Percentiles rank a stretch among this genome's conserved stretches.
phyloP scores from a whole-genome alignment of 2,113 vertebrate genomes.

The Bujurquina vittata region DNA sequence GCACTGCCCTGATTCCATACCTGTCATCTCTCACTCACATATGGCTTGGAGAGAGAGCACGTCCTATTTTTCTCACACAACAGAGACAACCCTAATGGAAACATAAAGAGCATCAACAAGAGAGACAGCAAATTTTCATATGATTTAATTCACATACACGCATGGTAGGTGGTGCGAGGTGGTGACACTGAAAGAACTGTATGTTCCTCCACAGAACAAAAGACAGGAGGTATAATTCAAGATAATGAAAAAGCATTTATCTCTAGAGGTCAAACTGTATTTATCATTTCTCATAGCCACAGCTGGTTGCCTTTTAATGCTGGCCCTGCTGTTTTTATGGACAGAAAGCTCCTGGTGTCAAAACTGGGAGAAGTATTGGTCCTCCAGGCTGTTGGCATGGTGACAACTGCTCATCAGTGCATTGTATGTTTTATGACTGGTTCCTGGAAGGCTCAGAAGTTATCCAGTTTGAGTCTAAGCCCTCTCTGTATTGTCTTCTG shows the following conservation, averaged over 20 bases:
- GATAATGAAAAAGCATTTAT: slow-evolving; percentile 56
- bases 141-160: slow-evolving; percentile 15
- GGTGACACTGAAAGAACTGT: slow-evolving; percentile 10
- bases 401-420: slow-evolving; percentile 65
- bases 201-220: slow-evolving; percentile 38
- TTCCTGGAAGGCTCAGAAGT: slow-evolving; percentile 47
- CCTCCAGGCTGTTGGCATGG: slow-evolving; percentile 60
- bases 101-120: slow-evolving; percentile 25
- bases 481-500: slow-evolving; percentile 11
- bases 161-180: slow-evolving; percentile 14
- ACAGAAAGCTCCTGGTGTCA: slow-evolving; percentile 62
- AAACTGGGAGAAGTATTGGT: slow-evolving; percentile 57
- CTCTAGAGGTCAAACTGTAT: slow-evolving; percentile 61
- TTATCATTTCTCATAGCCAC: slow-evolving; percentile 64
- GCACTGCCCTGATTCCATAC: slow-evolving; percentile 17
- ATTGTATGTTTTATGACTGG: slow-evolving; percentile 63
- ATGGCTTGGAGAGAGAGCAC: slow-evolving; percentile 6
- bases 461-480: slow-evolving; percentile 25
- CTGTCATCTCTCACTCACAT: slow-evolving; percentile 18
- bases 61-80: slow-evolving; percentile 25
- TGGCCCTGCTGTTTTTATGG: slow-evolving; percentile 59
- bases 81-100: background rate
- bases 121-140: slow-evolving; percentile 12
- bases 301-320: slow-evolving; percentile 72
- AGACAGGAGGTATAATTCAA: slow-evolving; percentile 47